Evolutionary conservation across 2,113 vertebrate species (phyloP).

Genomic region (Ahaetulla prasina): DNA sequence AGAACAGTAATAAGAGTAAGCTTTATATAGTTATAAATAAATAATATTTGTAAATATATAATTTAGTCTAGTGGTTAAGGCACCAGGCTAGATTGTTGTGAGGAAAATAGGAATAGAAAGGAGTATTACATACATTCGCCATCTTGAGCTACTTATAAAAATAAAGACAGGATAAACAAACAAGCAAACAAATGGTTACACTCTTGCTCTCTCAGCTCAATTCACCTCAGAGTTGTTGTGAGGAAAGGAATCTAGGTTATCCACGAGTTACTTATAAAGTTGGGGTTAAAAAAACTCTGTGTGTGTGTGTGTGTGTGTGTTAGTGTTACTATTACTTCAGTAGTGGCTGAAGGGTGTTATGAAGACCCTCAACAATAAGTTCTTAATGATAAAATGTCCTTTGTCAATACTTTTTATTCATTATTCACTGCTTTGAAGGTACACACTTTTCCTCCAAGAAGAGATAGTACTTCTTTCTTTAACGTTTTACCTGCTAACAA

Average conservation of each 20-base stretch:
- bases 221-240: not conserved
- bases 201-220: not conserved
- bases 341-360: not conserved
- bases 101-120: not conserved
- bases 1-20: not conserved
- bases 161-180: not conserved
- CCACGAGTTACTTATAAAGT: not conserved
- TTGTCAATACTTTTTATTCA: not conserved
- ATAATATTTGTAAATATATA: not conserved
- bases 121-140: not conserved
- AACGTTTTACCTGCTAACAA: not conserved
- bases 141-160: not conserved
- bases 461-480: not conserved
- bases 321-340: not conserved
- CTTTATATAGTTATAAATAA: not conserved
- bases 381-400: not conserved
- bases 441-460: not conserved
- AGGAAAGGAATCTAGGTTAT: not conserved
- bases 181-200: not conserved
- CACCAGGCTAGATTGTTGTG: not conserved
- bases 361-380: not conserved
- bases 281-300: not conserved
- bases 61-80: not conserved
- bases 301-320: not conserved
- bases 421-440: not conserved